These are phyloP conservation scores for Canis aureus DNA, from an alignment of 2,113 vertebrate species.

Conservation along the genomic window DNA sequence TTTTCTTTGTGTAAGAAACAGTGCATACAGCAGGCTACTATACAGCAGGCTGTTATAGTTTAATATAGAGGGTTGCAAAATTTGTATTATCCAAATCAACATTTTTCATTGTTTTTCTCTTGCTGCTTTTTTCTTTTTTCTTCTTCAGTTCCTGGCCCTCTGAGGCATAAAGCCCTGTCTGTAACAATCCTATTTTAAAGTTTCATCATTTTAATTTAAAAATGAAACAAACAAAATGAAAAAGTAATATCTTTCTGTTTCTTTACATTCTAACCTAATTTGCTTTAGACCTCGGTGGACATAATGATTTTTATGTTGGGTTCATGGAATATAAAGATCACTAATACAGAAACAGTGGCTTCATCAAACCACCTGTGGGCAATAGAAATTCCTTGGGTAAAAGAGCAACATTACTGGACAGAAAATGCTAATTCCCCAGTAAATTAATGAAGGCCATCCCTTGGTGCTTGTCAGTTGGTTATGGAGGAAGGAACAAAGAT, in stretches of 20 bases:
- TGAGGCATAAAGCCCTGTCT: not conserved
- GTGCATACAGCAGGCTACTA: not conserved
- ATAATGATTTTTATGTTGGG: not conserved
- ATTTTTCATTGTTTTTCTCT: not conserved
- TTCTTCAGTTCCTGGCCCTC: not conserved
- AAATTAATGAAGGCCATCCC: not conserved
- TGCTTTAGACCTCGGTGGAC: not conserved
- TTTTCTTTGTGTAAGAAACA: not conserved
- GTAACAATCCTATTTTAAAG: not conserved
- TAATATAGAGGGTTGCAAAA: not conserved
- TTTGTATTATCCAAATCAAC: slow-evolving; percentile 6
- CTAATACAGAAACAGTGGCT: not conserved
- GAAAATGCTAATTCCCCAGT: not conserved
- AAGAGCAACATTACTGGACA: not conserved
- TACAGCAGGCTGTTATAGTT: not conserved
- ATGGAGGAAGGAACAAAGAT: not conserved
- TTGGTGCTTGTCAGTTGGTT: not conserved
- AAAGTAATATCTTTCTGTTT: not conserved
- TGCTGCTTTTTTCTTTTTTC: not conserved
- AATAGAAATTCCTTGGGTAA: not conserved
- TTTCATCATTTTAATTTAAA: slow-evolving; percentile 2
- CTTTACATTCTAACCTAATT: not conserved
- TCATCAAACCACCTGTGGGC: not conserved
- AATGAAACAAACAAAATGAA: not conserved
- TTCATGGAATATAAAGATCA: not conserved